Percentiles rank a stretch among this genome's conserved stretches.
phyloP scores from a whole-genome alignment of 2,797 vertebrate species.

The Erpetoichthys calabaricus region DNA sequence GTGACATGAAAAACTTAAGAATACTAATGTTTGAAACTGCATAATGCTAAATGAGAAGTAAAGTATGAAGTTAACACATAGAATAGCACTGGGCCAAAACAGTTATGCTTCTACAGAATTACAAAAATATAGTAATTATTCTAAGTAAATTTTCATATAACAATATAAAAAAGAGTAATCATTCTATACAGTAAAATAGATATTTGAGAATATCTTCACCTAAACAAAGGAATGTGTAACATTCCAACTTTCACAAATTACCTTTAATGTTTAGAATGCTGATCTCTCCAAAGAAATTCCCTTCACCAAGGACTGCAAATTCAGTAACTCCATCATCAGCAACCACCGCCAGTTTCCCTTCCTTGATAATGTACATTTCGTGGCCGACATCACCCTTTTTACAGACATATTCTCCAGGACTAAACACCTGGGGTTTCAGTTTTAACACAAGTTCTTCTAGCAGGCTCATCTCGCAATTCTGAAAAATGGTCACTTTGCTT shows the following conservation, averaged over 20 bases:
- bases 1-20: not conserved
- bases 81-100: not conserved
- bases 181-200: too few species aligned
- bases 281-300: conserved; percentile 91
- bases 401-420: conserved; percentile 86
- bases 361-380: conserved; percentile 89
- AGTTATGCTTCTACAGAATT: too few species aligned
- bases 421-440: conserved; percentile 77
- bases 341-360: conserved; percentile 78
- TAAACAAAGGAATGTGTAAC: not conserved
- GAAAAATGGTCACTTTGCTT: conserved; percentile 81
- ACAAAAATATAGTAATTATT: too few species aligned
- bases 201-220: too few species aligned
- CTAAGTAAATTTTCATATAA: too few species aligned
- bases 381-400: conserved; percentile 77
- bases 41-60: not conserved
- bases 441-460: conserved; percentile 79
- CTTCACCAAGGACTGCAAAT: conserved; percentile 66
- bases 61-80: not conserved
- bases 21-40: not conserved
- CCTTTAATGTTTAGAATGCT: conserved; percentile 92
- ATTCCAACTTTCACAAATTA: conserved; percentile 16
- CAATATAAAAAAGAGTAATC: too few species aligned
- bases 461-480: conserved; percentile 69
- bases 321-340: conserved; percentile 74